Evolutionary conservation across 2,797 vertebrate genomes (phyloP).

Genomic region (Sylvilagus floridanus): DNA sequence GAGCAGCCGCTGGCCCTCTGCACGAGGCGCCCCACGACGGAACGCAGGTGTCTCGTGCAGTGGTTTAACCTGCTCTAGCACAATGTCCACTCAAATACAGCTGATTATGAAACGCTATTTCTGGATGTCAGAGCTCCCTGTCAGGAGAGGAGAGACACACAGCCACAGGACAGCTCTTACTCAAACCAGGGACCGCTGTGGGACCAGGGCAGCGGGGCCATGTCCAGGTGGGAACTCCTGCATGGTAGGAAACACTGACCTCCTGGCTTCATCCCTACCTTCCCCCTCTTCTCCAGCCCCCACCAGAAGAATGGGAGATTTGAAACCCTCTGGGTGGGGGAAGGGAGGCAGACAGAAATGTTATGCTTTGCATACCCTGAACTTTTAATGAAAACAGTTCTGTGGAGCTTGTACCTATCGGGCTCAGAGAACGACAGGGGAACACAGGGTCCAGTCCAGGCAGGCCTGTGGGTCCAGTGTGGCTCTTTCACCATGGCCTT

Average conservation of each 20-base stretch:
- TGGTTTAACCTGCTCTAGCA: background rate
- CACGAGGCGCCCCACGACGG: too few relatives aligned
- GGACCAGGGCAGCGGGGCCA: background rate
- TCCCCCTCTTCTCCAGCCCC: background rate
- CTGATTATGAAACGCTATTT: background rate
- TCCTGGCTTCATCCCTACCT: background rate
- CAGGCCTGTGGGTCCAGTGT: background rate
- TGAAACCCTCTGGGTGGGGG: background rate
- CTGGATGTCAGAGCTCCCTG: background rate
- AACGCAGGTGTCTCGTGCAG: background rate
- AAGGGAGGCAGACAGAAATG: background rate
- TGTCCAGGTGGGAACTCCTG: background rate
- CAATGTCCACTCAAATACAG: background rate
- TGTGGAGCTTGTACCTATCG: background rate
- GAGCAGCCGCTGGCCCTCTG: too few relatives aligned
- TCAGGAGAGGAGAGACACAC: background rate
- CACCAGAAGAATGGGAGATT: background rate
- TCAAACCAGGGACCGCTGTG: background rate
- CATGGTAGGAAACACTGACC: background rate
- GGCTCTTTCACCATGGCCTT: background rate
- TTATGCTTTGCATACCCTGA: background rate
- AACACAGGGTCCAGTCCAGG: background rate
- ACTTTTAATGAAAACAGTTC: constrained; percentile 21
- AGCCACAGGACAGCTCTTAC: background rate
- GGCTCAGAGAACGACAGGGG: background rate